Evolutionary conservation across 1,140 invertebrate genomes (phyloP), one percentile per base, ranked within the genome.

Genomic region (Zophobas morio): DNA sequence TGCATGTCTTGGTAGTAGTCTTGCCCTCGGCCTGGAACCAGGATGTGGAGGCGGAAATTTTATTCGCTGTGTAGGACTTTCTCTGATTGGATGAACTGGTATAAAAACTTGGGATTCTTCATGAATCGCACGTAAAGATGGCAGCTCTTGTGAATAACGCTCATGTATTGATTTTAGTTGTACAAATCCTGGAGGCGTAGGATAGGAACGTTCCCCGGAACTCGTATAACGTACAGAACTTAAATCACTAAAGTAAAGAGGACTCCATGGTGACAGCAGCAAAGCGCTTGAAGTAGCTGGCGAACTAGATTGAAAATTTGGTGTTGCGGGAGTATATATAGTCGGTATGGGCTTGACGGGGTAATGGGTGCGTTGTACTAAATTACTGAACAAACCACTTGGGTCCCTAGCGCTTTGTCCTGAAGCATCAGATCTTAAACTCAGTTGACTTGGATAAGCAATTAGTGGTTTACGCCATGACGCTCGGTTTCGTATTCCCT

Each of bases 191-290:
- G 91, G 90, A 1, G 91, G 90, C 49, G 92, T 93, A 40, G 93
- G 93, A 81, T 93, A 93, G 0, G 95, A 96, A 40, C 93, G 89
- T 82, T 96, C 94, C 0, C 89, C 91, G 63, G 94, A 95, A 79
- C 94, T 94, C 40, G 93, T 91, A 82, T 94, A 93, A 6, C 91
- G 88, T n/a, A 96, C 95, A 5, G 94, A 95, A 87, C 94, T 96
- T 77, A 96, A 89, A 86, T 96, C 95, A 83, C 93, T 95, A 82
- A 95, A 93, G 86, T 94, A 93, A 76, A 93, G 88, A 37, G 92
- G 88, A 4, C 92, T 90, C 90, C 92, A 92, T 0, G 89, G 88
- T 0, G 84, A 89, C 75, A 81, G 85, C 76, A 80, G 80, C 46
- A 85, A 90, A 81, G 88, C 91, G 88, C 86, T 91, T 79, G 88